Conservation (phyloP, 2,113 vertebrate genomes). For the Crotalus tigris region DNA sequence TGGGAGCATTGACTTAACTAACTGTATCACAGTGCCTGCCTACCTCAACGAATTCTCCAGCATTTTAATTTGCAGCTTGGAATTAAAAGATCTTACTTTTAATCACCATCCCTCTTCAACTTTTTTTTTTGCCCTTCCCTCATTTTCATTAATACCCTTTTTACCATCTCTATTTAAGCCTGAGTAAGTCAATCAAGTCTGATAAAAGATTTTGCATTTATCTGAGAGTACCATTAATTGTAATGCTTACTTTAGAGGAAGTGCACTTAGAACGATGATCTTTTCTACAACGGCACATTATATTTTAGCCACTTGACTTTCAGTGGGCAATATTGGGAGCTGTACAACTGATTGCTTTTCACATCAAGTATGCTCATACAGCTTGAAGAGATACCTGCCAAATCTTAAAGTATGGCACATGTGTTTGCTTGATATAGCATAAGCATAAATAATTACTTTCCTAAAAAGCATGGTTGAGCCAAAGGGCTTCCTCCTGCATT, state of each 20-base stretch:
- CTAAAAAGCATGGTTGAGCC: not conserved
- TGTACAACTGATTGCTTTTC: not conserved
- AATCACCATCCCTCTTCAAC: not conserved
- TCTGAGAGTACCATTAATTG: not conserved
- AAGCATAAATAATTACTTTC: slow-evolving; percentile 8
- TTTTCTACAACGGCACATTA: not conserved
- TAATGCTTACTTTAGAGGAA: not conserved
- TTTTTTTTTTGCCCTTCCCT: not conserved
- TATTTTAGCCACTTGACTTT: not conserved
- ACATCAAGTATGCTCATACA: not conserved
- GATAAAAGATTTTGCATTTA: not conserved
- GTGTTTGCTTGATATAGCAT: not conserved
- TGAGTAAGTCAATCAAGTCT: not conserved
- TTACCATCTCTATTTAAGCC: not conserved
- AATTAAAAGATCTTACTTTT: not conserved
- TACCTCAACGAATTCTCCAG: not conserved
- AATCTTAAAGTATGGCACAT: not conserved
- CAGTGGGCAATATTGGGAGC: not conserved
- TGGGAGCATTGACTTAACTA: not conserved
- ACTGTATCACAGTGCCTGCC: not conserved
- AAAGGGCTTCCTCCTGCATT: slow-evolving; percentile 1
- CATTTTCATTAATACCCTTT: not conserved
- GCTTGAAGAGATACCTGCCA: accelerated
- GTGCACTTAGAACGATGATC: not conserved
- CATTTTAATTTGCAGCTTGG: not conserved